These are phyloP conservation scores for Otocyon megalotis DNA, from an alignment of 2,113 vertebrate species.

Conservation along the genomic window DNA sequence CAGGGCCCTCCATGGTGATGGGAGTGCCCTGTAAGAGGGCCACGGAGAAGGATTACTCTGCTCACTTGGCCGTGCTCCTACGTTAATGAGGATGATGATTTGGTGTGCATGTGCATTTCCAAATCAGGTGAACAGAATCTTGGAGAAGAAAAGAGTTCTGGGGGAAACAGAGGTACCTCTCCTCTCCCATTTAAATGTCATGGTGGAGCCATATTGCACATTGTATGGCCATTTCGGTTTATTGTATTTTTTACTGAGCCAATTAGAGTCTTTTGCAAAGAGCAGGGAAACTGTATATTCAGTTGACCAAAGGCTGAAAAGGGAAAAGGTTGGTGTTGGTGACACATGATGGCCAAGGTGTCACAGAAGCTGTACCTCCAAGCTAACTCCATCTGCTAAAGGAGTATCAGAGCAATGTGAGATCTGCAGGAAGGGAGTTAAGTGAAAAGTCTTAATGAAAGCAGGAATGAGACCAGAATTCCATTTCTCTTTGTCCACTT, in stretches of 20 bases:
- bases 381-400: background rate
- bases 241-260: constrained; percentile 31
- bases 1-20: background rate
- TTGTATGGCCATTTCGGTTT: constrained; percentile 7
- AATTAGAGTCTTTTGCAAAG: background rate
- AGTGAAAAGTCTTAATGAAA: constrained; percentile 31
- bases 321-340: background rate
- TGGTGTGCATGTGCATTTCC: background rate
- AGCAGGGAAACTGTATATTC: background rate
- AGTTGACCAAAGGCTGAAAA: background rate
- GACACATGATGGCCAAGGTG: background rate
- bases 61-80: background rate
- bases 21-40: background rate
- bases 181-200: background rate
- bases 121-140: background rate
- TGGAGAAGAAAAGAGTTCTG: background rate
- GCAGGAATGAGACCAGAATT: background rate
- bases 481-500: constrained; percentile 35
- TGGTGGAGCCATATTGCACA: background rate
- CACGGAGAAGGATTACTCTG: background rate
- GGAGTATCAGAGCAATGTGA: background rate
- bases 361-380: background rate
- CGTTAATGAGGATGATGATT: background rate
- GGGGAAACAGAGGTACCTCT: background rate
- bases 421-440: background rate